Percentiles rank a stretch among this genome's conserved stretches.
Evolutionary conservation across 2,888 invertebrate species (phyloP).

Genomic region (Nemapogon koenigi): DNA sequence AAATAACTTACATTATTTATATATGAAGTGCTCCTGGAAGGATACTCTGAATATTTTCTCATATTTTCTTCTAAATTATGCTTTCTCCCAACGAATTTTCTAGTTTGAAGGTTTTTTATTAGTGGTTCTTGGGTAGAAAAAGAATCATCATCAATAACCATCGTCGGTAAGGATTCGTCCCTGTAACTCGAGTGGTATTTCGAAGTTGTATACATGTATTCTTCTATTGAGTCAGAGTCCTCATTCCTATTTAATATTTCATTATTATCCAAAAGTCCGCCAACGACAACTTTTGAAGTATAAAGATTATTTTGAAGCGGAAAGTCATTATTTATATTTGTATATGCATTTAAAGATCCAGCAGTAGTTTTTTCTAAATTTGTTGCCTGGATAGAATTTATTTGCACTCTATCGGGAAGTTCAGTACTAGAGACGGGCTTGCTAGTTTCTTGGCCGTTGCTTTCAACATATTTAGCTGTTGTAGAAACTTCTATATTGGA

Average conservation of each 20-base stretch:
- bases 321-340: background rate
- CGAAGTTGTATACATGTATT: slow-evolving; percentile 28
- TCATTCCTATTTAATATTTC: slow-evolving; percentile 27
- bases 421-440: background rate
- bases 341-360: slow-evolving; percentile 15
- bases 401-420: background rate
- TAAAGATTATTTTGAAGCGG: background rate
- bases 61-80: slow-evolving; percentile 30
- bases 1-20: slow-evolving; percentile 48
- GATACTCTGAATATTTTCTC: slow-evolving; percentile 42
- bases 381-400: slow-evolving; percentile 3
- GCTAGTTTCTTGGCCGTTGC: too few species aligned
- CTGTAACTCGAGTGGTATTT: slow-evolving; percentile 50
- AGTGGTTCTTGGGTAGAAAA: slow-evolving; percentile 29
- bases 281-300: too few species aligned
- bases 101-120: slow-evolving; percentile 44
- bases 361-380: slow-evolving; percentile 18
- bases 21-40: slow-evolving; percentile 45
- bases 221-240: slow-evolving; percentile 26
- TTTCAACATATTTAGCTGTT: too few species aligned
- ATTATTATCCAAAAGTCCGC: slow-evolving; percentile 20
- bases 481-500: too few species aligned
- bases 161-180: slow-evolving; percentile 23
- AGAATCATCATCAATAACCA: slow-evolving; percentile 23
- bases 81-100: slow-evolving; percentile 33